Evolutionary conservation across 2,888 invertebrate genomes (phyloP).

Genomic region (Dioctria rufipes): DNA sequence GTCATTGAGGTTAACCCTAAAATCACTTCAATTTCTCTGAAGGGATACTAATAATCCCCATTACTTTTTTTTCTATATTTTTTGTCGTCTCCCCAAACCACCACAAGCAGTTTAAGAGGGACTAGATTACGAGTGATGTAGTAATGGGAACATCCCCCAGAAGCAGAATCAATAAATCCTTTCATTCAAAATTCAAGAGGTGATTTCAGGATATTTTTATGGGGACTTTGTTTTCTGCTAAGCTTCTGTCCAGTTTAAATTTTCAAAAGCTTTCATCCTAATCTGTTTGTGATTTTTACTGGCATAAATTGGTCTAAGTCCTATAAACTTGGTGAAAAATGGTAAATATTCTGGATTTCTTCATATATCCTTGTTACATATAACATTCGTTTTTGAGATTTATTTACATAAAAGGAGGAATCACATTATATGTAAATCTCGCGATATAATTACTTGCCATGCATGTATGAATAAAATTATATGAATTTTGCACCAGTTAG

Average conservation of each 20-base stretch:
- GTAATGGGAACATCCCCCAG: too few relatives aligned
- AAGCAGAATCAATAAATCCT: slow-evolving; percentile 13
- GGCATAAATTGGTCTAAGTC: too few relatives aligned
- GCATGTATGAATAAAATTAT: neutral
- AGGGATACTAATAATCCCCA: too few relatives aligned
- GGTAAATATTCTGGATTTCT: too few relatives aligned
- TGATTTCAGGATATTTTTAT: slow-evolving; percentile 15
- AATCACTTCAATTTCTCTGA: too few relatives aligned
- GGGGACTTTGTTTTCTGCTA: neutral
- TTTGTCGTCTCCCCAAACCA: too few relatives aligned
- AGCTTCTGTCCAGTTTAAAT: neutral
- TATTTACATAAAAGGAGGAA: neutral
- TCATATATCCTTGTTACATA: neutral
- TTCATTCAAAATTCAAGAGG: slow-evolving; percentile 32
- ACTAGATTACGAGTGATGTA: too few relatives aligned
- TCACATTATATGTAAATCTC: neutral
- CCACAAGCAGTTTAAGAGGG: too few relatives aligned
- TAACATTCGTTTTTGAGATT: neutral
- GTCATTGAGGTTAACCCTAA: too few relatives aligned
- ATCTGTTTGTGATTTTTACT: neutral
- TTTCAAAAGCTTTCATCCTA: slow-evolving; percentile 8
- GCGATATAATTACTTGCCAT: neutral
- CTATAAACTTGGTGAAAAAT: too few relatives aligned
- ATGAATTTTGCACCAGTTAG: neutral
- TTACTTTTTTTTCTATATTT: too few relatives aligned